Evolutionary conservation across 2,888 invertebrate species (phyloP).

Genomic region (Platerodrilus igneus): DNA sequence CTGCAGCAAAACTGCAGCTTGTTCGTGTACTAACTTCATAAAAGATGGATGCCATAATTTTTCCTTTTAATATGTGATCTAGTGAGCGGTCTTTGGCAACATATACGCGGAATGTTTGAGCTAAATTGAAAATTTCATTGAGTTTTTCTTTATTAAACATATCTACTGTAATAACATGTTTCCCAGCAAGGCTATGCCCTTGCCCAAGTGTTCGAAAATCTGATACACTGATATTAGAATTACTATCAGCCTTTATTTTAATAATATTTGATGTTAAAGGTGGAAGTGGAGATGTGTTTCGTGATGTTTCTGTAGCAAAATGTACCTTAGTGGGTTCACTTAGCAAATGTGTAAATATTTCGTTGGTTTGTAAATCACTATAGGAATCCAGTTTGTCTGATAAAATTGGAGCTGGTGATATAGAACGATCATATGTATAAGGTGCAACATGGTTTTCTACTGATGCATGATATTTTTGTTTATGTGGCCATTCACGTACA

Average conservation of each 20-base stretch:
- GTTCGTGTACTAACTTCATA: conserved; percentile 98
- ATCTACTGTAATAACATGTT: conserved; percentile 80
- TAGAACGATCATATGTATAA: conserved; percentile 52
- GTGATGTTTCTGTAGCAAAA: conserved; percentile 45
- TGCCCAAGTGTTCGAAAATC: conserved; percentile 28
- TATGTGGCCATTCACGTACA: conserved; percentile 65
- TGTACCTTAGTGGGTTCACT: conserved; percentile 52
- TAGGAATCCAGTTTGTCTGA: conserved; percentile 36
- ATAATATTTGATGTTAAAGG: conserved; percentile 29
- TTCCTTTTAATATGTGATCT: conserved; percentile 84
- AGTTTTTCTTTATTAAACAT: conserved; percentile 84
- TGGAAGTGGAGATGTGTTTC: conserved; percentile 36
- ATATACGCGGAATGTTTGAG: conserved; percentile 77
- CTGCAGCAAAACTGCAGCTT: conserved; percentile 91
- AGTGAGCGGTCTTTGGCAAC: conserved; percentile 79
- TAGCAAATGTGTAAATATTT: conserved; percentile 51
- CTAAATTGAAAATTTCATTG: conserved; percentile 90
- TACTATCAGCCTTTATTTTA: conserved; percentile 42
- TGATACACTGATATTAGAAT: conserved; percentile 35
- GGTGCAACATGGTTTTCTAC: conserved; percentile 57
- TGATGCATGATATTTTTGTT: conserved; percentile 39
- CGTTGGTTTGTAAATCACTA: conserved; percentile 53
- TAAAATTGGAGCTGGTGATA: conserved; percentile 39
- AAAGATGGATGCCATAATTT: conserved; percentile 93
- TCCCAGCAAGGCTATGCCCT: conserved; percentile 59